Percentiles rank a stretch among this genome's conserved stretches.
Conservation (phyloP, 2,888 invertebrate species). For the Neoascia interrupta region DNA sequence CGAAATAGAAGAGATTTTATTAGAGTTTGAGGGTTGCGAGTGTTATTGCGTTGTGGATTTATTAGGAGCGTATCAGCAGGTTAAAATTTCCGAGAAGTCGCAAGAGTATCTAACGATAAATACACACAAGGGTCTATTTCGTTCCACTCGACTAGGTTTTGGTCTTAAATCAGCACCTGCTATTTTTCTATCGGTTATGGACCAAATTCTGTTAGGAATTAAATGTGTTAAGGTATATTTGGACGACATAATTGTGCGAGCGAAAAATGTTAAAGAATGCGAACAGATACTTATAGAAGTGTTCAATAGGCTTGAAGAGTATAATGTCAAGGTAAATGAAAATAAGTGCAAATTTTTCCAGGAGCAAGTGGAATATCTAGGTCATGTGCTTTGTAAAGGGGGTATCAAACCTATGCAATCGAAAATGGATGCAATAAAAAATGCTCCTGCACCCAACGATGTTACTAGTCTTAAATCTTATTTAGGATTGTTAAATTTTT, state of each 20-base stretch:
- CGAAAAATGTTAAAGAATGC: slow-evolving; percentile 17
- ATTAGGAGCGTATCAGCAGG: slow-evolving; percentile 29
- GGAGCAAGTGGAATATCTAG: not conserved
- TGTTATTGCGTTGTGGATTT: slow-evolving; percentile 15
- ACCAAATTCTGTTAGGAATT: slow-evolving; percentile 49
- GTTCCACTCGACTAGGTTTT: slow-evolving; percentile 20
- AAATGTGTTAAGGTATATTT: not conserved
- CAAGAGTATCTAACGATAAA: slow-evolving; percentile 31
- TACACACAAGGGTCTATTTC: slow-evolving; percentile 26
- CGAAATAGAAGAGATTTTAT: not conserved
- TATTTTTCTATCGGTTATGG: slow-evolving; percentile 49
- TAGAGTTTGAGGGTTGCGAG: not conserved
- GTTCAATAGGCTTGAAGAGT: slow-evolving; percentile 17
- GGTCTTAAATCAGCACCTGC: slow-evolving; percentile 27
- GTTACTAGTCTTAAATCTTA: slow-evolving; percentile 1
- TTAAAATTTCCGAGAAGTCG: slow-evolving; percentile 24
- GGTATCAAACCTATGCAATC: slow-evolving; percentile 39
- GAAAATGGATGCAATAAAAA: slow-evolving; percentile 33
- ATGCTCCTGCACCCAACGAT: slow-evolving; percentile 40
- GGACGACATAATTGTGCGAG: slow-evolving; percentile 11
- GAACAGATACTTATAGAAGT: slow-evolving; percentile 44
- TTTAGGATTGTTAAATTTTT: not conserved
- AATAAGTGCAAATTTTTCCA: not conserved
- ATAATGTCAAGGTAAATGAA: slow-evolving; percentile 39
- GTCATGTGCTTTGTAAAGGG: slow-evolving; percentile 32